Conservation (phyloP, 2,797 vertebrate species). For the Syncerus caffer region DNA sequence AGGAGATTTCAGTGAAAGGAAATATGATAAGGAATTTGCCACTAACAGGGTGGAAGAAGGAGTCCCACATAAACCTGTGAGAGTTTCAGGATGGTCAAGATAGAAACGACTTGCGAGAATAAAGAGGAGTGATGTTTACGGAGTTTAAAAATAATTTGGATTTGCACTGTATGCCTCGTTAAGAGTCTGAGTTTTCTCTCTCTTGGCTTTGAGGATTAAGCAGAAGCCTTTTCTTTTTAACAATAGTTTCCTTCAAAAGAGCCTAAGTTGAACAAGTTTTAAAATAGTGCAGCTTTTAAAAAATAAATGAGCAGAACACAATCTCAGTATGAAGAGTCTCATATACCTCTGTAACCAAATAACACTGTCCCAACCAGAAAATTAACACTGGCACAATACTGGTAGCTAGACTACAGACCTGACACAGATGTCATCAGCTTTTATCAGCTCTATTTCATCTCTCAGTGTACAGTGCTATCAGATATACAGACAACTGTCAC, state of each 20-base stretch:
- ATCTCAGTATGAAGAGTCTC: background rate
- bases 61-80: fast-evolving
- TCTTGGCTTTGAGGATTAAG: background rate
- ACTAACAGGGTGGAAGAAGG: background rate
- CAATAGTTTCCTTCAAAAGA: background rate
- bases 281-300: background rate
- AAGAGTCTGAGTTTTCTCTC: background rate
- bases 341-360: background rate
- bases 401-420: background rate
- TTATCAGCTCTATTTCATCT: background rate
- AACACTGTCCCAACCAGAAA: background rate
- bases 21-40: background rate
- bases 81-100: background rate
- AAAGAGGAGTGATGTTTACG: background rate
- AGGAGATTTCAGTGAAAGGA: background rate
- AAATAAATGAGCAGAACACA: background rate
- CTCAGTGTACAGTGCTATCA: background rate
- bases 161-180: background rate
- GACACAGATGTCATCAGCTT: background rate
- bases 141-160: background rate
- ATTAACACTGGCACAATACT: background rate
- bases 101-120: background rate
- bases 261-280: background rate
- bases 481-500: background rate
- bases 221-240: background rate